A percentile compares a stretch with the other conserved stretches of the same genome.
phyloP scores from a whole-genome alignment of 2,888 invertebrate species.

The Xestia c-nigrum region DNA sequence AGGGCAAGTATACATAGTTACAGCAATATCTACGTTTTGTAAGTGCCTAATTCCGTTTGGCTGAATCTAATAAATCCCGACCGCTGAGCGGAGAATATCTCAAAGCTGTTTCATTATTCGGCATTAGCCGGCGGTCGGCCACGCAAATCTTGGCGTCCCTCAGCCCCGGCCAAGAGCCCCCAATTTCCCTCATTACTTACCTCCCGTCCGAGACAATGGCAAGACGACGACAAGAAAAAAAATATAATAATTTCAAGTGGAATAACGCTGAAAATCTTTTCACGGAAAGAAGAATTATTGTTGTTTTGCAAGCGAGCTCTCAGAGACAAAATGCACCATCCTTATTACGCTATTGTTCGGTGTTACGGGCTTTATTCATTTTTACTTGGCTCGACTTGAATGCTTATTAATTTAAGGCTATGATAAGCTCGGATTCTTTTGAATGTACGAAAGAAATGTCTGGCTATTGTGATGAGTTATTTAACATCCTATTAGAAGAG shows the following conservation, averaged over 20 bases:
- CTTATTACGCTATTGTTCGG: conserved; percentile 90
- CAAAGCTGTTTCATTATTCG: conserved; percentile 89
- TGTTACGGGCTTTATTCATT: conserved; percentile 90
- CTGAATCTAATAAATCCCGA: conserved; percentile 87
- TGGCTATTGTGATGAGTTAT: conserved; percentile 87
- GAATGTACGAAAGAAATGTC: conserved; percentile 88
- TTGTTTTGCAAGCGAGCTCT: conserved; percentile 90
- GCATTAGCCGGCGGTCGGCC: conserved; percentile 88
- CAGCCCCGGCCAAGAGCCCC: conserved; percentile 84
- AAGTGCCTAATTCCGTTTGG: conserved; percentile 84
- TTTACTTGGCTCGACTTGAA: conserved; percentile 91
- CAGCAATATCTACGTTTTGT: conserved; percentile 69
- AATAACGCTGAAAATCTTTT: conserved; percentile 91
- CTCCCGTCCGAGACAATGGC: conserved; percentile 90
- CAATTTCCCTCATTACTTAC: conserved; percentile 91
- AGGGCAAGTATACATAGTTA: conserved; percentile 63
- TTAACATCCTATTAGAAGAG: conserved; percentile 84
- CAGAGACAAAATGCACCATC: conserved; percentile 90
- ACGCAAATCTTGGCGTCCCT: conserved; percentile 88
- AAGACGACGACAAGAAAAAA: conserved; percentile 90
- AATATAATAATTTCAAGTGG: conserved; percentile 90
- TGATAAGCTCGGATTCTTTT: conserved; percentile 90
- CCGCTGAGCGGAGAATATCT: conserved; percentile 84
- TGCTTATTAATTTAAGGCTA: conserved; percentile 90
- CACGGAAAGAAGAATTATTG: conserved; percentile 90